Conservation (phyloP, 2,797 vertebrate genomes). For the Dendrocincla fuliginosa region DNA sequence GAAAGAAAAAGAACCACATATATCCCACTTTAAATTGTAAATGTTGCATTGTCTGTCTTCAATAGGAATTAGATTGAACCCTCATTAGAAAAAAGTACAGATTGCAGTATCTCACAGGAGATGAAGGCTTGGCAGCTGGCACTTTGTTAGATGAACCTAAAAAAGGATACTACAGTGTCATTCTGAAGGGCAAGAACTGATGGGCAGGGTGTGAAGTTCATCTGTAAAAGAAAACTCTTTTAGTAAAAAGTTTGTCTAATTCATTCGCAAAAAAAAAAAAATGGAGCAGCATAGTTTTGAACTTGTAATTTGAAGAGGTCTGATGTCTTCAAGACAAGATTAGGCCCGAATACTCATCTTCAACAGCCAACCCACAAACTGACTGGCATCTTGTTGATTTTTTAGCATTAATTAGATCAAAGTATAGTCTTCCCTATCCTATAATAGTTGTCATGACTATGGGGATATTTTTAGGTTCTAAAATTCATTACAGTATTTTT, state of each 20-base stretch:
- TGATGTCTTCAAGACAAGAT: neutral
- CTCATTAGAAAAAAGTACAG: neutral
- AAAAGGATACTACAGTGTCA: neutral
- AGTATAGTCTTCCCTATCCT: neutral
- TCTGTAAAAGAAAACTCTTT: neutral
- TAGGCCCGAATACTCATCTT: neutral
- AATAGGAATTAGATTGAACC: conserved; percentile 2
- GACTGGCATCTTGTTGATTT: neutral
- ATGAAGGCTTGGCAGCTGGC: conserved; percentile 18
- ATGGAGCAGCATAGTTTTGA: neutral
- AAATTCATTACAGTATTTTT: neutral
- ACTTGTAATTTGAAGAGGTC: neutral
- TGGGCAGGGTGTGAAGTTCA: neutral
- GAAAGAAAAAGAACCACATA: neutral
- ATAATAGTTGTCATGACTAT: neutral
- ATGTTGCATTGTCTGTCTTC: neutral
- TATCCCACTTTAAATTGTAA: conserved; percentile 5
- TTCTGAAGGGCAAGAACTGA: neutral
- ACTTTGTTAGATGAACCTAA: neutral
- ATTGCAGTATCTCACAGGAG: neutral
- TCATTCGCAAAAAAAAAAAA: neutral
- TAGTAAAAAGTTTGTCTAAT: neutral
- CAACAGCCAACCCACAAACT: neutral
- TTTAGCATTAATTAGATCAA: neutral
- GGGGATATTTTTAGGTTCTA: neutral